Conservation (phyloP, 2,888 invertebrate genomes). For the Pyrrhia umbra region DNA sequence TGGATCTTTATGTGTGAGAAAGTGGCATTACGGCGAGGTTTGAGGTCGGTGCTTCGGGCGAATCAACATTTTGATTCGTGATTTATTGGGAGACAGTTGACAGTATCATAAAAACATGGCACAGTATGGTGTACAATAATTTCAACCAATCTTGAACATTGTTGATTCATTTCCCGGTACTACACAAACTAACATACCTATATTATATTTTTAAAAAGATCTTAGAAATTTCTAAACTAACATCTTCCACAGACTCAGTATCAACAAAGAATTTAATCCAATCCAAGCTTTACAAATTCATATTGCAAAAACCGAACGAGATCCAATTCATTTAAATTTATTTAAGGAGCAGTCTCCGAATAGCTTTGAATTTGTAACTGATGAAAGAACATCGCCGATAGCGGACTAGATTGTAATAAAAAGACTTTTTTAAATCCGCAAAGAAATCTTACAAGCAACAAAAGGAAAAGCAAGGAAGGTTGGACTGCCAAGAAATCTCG, state of each 20-base stretch:
- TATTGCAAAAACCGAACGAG: constrained; percentile 48
- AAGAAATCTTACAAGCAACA: constrained; percentile 77
- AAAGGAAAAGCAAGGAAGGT: constrained; percentile 67
- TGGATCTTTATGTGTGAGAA: neutral
- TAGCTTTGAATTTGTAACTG: constrained; percentile 56
- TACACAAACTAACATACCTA: neutral
- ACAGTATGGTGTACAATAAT: neutral
- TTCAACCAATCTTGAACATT: neutral
- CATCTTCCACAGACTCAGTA: constrained; percentile 15
- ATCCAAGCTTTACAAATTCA: constrained; percentile 52
- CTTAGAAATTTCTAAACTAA: neutral
- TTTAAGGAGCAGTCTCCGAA: constrained; percentile 48
- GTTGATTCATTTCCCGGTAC: neutral
- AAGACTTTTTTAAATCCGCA: constrained; percentile 71
- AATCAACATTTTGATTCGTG: constrained; percentile 9
- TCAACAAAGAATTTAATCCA: constrained; percentile 49
- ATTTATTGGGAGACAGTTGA: constrained; percentile 23
- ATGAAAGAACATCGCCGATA: constrained; percentile 66
- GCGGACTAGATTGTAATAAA: constrained; percentile 63
- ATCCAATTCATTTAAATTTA: constrained; percentile 58
- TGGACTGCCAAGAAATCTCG: constrained; percentile 72
- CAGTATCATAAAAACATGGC: neutral
- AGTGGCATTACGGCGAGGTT: constrained; percentile 9
- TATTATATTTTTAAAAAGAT: constrained; percentile 15
- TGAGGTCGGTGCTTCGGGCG: constrained; percentile 17